Evolutionary conservation across 2,797 vertebrate genomes (phyloP).

Genomic region (Myotis vivesi): DNA sequence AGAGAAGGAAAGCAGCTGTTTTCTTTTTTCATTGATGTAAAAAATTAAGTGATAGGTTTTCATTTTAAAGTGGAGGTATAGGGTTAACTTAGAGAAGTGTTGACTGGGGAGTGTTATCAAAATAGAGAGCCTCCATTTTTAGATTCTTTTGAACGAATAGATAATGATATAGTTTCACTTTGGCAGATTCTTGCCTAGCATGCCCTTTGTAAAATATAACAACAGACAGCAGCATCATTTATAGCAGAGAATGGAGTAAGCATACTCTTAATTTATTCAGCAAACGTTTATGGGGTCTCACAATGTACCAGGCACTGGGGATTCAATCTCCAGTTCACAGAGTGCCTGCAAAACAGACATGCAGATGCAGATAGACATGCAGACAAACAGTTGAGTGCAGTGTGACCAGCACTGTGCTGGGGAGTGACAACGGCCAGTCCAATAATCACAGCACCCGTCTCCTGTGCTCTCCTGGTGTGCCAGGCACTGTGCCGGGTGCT

Average conservation of each 20-base stretch:
- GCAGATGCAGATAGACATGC: neutral
- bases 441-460: neutral
- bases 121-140: neutral
- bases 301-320: neutral
- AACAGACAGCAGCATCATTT: neutral
- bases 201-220: neutral
- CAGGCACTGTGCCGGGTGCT: neutral
- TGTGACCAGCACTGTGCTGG: neutral
- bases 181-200: neutral
- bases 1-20: neutral
- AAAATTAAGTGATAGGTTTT: slow-evolving; percentile 24
- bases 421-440: neutral
- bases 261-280: neutral
- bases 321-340: neutral
- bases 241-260: neutral
- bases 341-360: neutral
- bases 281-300: neutral
- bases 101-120: neutral
- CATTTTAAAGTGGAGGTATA: neutral
- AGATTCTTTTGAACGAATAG: neutral
- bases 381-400: neutral
- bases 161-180: neutral
- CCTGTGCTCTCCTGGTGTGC: neutral
- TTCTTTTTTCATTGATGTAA: slow-evolving; percentile 12
- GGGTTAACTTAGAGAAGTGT: slow-evolving; percentile 18